phyloP scores from a whole-genome alignment of 2,113 vertebrate genomes.

The Trematomus loennbergii region DNA sequence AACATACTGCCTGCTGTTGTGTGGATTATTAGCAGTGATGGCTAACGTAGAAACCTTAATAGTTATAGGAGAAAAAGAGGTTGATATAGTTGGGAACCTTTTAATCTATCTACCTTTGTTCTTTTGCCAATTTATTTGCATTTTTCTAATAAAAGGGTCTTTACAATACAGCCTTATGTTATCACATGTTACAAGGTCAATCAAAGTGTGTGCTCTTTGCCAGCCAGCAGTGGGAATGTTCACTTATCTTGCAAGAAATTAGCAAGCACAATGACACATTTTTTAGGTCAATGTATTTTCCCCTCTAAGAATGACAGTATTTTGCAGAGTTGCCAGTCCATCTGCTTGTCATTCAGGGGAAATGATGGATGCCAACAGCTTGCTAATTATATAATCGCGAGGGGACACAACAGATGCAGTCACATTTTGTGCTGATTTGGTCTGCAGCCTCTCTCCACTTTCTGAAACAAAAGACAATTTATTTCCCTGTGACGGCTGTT shows the following conservation, averaged over 20 bases:
- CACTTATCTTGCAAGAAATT: background rate
- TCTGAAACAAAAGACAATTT: constrained; percentile 34
- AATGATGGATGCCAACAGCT: constrained; percentile 45
- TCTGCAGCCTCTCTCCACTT: constrained; percentile 9
- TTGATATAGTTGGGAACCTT: background rate
- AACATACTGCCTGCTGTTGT: constrained; percentile 2
- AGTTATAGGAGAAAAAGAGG: background rate
- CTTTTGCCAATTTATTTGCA: background rate
- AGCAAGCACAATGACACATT: constrained; percentile 9
- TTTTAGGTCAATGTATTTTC: constrained; percentile 4
- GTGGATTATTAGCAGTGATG: background rate
- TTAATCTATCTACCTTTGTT: background rate
- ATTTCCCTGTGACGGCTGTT: background rate
- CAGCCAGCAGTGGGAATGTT: background rate
- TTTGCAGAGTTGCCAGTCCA: constrained; percentile 29
- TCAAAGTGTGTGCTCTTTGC: background rate
- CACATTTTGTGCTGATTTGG: constrained; percentile 22
- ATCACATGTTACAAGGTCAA: constrained; percentile 5
- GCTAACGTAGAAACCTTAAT: background rate
- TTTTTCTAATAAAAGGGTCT: background rate
- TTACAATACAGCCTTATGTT: background rate
- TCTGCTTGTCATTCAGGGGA: constrained; percentile 48
- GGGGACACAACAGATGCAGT: constrained; percentile 29
- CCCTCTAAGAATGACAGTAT: constrained; percentile 7
- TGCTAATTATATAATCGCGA: constrained; percentile 52